Percentiles rank a stretch among this genome's conserved stretches.
These are phyloP conservation scores for Aporrectodea caliginosa DNA, from an alignment of 1,140 invertebrate species.

Conservation along the genomic window DNA sequence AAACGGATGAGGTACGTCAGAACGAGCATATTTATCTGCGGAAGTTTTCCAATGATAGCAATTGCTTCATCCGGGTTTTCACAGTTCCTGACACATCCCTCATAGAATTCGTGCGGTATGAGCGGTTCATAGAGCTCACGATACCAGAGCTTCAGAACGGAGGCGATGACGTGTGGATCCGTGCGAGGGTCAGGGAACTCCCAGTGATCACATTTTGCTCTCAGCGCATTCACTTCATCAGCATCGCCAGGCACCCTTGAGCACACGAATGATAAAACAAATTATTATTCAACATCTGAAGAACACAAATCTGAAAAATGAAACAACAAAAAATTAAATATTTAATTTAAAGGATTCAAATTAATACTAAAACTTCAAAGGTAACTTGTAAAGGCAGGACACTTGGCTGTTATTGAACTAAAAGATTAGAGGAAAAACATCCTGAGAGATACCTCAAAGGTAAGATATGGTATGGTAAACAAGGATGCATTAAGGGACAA, in stretches of 20 bases:
- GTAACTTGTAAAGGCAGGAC: too few species aligned
- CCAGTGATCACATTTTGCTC: slow-evolving; percentile 85
- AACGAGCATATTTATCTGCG: slow-evolving; percentile 68
- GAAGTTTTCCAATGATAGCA: slow-evolving; percentile 71
- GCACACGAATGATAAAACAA: too few species aligned
- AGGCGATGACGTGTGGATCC: slow-evolving; percentile 91
- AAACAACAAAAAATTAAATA: too few species aligned
- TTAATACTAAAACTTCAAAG: too few species aligned
- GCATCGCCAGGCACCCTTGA: slow-evolving; percentile 88
- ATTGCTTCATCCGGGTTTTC: slow-evolving; percentile 69
- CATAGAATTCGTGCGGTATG: slow-evolving; percentile 85
- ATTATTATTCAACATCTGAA: too few species aligned
- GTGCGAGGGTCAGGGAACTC: slow-evolving; percentile 61
- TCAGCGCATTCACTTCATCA: slow-evolving; percentile 82
- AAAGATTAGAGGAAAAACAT: too few species aligned
- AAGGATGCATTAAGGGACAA: too few species aligned
- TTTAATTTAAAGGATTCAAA: too few species aligned
- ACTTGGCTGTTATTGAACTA: too few species aligned
- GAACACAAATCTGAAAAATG: too few species aligned
- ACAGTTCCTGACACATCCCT: slow-evolving; percentile 67
- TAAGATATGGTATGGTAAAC: too few species aligned
- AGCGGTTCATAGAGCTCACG: slow-evolving; percentile 90
- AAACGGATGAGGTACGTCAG: slow-evolving; percentile 90
- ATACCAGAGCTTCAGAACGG: slow-evolving; percentile 91
- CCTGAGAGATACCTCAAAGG: too few species aligned